Base-by-base conservation (phyloP, 2,888 invertebrate genomes). In the Zelleria hepariella region DNA sequence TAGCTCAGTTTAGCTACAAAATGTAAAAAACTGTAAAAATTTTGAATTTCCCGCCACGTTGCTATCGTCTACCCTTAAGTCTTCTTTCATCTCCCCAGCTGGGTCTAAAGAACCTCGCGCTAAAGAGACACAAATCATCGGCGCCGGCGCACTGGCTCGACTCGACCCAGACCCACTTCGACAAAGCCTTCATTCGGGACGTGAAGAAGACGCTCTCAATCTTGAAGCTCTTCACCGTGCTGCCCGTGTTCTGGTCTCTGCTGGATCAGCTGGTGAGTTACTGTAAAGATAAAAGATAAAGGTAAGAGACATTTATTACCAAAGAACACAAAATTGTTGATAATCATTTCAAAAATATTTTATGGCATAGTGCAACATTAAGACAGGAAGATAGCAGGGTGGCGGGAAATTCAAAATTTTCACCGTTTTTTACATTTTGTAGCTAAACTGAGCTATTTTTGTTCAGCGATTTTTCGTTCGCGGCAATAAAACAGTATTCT, bases 181-280 rank as follows among this genome's bases (percentile, higher is more conserved):
- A 94, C 57, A 83, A 80, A 58, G 82, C 89, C 54, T 90, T 96
- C 66, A 92, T 97, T 26, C 83, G 86, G 3, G 97, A 98, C 67
- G 92, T 96, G 2, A 96, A 95, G 80, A 91, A 92, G n/a, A 87
- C 95, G 0, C 77, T 97, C 48, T 91, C 92, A 26, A 92, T 98
- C 2, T 80, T 97, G 23, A 90, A 93, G 59, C 86, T 98, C 48
- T 98, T 95, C 73, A 78, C 96, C 6, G 98, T 98, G 0, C 77
- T 97, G 55, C 97, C 97, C 0, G 86, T 98, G 25, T 98, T 98
- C 83, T 98, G 98, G 97, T 94, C 98, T 0, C 89, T 98, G 5
- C 95, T 94, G 77, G 98, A 98, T 81, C 98, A 98, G 77, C 95
- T 95, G 90, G 93, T 92, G 73, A 75, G 76, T n/a, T 27, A 6